These are phyloP conservation scores for Phallusia fumigata DNA, from an alignment of 23 tunicate species.

Conservation along the genomic window DNA sequence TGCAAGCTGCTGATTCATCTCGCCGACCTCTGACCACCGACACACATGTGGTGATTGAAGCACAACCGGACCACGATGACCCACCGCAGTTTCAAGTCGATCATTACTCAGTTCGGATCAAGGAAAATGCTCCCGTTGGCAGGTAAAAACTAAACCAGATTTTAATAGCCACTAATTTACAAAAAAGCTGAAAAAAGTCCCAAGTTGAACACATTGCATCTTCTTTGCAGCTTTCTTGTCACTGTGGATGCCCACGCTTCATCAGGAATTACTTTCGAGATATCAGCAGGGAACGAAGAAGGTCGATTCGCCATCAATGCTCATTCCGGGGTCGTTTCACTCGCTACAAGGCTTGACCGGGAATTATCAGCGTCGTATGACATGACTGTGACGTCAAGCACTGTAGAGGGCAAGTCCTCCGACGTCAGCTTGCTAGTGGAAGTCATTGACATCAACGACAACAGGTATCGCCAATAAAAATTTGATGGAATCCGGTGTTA, in stretches of 20 bases:
- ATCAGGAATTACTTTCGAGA: constrained; percentile 40
- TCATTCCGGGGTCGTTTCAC: constrained; percentile 50
- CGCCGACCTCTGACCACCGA: constrained; percentile 8
- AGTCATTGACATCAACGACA: constrained; percentile 50
- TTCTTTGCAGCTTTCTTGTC: constrained; percentile 23
- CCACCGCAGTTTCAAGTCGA: constrained; percentile 44
- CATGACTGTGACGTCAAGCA: constrained; percentile 18
- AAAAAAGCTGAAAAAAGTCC: too few relatives aligned
- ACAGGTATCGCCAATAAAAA: too few relatives aligned
- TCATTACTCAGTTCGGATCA: constrained; percentile 8
- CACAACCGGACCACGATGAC: not conserved
- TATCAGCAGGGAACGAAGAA: constrained; percentile 35
- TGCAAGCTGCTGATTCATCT: constrained; percentile 56
- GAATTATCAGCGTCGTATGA: constrained; percentile 17
- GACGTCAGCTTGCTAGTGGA: constrained; percentile 6
- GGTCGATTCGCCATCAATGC: constrained; percentile 38
- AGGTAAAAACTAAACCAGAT: constrained; percentile 21
- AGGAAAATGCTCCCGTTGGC: constrained; percentile 38
- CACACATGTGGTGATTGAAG: constrained; percentile 27
- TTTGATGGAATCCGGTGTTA: too few relatives aligned
- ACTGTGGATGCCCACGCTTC: constrained; percentile 35
- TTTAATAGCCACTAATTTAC: not conserved
- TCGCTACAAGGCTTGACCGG: constrained; percentile 37
- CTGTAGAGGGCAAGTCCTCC: constrained; percentile 27
- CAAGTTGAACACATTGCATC: not conserved